These are phyloP conservation scores for Bufo bufo DNA, from an alignment of 2,113 vertebrate genomes.

Conservation along the genomic window DNA sequence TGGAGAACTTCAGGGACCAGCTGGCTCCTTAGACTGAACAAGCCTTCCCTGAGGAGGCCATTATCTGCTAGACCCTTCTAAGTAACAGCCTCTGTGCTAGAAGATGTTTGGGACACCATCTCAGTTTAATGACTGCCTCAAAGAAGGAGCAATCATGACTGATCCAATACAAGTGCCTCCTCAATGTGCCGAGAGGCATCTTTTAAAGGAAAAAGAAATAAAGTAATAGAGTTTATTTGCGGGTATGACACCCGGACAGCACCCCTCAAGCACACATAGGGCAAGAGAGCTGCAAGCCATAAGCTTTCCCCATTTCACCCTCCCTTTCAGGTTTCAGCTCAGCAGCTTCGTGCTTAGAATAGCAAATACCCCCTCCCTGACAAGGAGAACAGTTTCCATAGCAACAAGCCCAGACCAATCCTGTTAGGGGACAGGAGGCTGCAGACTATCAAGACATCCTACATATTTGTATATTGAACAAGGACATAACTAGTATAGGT, in stretches of 20 bases:
- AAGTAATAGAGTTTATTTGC: neutral
- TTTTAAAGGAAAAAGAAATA: neutral
- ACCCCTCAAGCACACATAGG: constrained; percentile 35
- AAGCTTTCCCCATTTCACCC: constrained; percentile 30
- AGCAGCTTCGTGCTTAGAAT: constrained; percentile 77
- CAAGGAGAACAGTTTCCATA: constrained; percentile 70
- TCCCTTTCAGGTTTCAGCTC: constrained; percentile 66
- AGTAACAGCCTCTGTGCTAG: neutral
- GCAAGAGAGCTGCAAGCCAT: constrained; percentile 63
- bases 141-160: constrained; percentile 7
- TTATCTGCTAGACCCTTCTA: constrained; percentile 30
- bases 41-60: constrained; percentile 35
- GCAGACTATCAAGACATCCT: constrained; percentile 45
- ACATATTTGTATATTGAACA: constrained; percentile 41
- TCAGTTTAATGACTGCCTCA: constrained; percentile 8
- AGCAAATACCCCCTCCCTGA: constrained; percentile 75
- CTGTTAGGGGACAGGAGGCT: constrained; percentile 55
- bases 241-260: constrained; percentile 18
- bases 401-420: constrained; percentile 71
- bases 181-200: neutral
- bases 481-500: constrained; percentile 50
- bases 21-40: neutral
- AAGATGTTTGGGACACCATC: constrained; percentile 24
- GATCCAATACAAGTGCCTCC: neutral
- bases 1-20: constrained; percentile 11